Evolutionary conservation across 2,113 vertebrate genomes (phyloP), one percentile per base, ranked within the genome.

Genomic region (Phrynosoma blainvillii): DNA sequence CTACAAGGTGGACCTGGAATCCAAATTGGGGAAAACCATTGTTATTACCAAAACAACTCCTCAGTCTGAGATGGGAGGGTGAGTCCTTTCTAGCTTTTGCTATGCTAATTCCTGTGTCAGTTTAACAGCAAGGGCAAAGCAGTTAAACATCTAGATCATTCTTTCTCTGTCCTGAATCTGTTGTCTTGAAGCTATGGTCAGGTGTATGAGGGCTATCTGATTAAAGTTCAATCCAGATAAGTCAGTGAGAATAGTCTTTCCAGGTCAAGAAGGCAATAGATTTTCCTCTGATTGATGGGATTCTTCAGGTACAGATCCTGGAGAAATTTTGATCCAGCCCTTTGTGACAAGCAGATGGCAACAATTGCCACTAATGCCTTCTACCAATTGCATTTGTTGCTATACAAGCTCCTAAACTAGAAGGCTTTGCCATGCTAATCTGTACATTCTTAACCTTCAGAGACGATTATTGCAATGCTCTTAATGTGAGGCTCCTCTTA

Each of bases 1-100:
- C 96, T 99, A 99, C 92, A 99, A 99, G 81, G 99, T 99, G 97
- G 99, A 99, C 89, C 95, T 99, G 97, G 99, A 99, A 95, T 99
- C 99, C 1, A 99, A 99, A 93, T 97, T 99, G 95, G 99, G 99
- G 5, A 99, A 99, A 96, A 99, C 98, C 86, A 99, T 99, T 2
- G 98, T 99, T 94, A 99, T 99, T 96, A 99, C 98, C 40, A 99
- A 99, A 96, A 99, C 99, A 4, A 99, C 99, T 1, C 98, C 99
- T 7, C 99, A 99, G 94, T 98, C 98, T 1, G 99, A 99, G 95
- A 99, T 99, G 98, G 99, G 99, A 94, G 99, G 99, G 98, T 99
- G 94, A 84, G 96, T 93, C 65, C 20, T 82, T 78, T 88, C 16
- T 0, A 74, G 40, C 8, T 42, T 47, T 92, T 62, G 65, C 25